Evolutionary conservation across 1,140 invertebrate genomes (phyloP).

Genomic region (Spodoptera frugiperda): DNA sequence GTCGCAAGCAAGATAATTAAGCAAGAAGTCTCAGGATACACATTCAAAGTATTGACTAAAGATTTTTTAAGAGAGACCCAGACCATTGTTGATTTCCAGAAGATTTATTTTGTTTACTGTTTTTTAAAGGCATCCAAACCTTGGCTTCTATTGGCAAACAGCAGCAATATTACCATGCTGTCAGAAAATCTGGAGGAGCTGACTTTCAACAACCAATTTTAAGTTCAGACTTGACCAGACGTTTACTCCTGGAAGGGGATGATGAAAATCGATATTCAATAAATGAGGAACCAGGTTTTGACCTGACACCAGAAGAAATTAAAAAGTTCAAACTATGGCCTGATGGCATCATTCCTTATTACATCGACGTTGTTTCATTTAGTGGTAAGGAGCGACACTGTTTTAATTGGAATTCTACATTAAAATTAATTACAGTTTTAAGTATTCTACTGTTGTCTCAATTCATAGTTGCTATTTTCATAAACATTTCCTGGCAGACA

Average conservation of each 20-base stretch:
- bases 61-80: too few species aligned
- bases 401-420: too few species aligned
- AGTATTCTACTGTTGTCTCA: too few species aligned
- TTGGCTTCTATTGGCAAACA: neutral
- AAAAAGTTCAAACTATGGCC: conserved; percentile 70
- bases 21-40: neutral
- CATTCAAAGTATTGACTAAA: too few species aligned
- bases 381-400: conserved; percentile 52
- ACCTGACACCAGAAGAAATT: conserved; percentile 62
- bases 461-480: neutral
- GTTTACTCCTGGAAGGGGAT: neutral
- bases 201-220: neutral
- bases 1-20: too few species aligned
- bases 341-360: conserved; percentile 68
- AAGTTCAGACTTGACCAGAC: neutral
- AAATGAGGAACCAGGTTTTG: conserved; percentile 57
- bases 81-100: too few species aligned
- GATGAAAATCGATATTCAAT: neutral
- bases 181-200: neutral
- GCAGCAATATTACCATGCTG: neutral
- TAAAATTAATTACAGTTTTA: too few species aligned
- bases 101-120: too few species aligned
- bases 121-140: neutral
- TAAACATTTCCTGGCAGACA: conserved; percentile 58
- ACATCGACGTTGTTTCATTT: conserved; percentile 71